phyloP scores from a whole-genome alignment of 2,797 vertebrate species.

The Darevskia nairensis region DNA sequence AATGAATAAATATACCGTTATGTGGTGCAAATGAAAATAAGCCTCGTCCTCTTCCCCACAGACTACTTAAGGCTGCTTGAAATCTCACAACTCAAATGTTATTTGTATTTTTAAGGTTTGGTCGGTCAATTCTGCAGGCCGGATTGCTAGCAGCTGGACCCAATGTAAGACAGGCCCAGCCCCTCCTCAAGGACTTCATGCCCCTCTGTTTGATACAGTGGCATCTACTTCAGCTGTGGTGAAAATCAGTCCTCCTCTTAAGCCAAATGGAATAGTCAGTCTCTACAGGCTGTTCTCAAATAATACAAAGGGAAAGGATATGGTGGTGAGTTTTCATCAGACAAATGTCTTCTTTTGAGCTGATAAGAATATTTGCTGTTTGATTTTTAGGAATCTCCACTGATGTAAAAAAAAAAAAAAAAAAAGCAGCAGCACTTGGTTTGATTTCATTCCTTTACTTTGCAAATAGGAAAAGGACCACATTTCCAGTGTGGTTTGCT shows the following conservation, averaged over 20 bases:
- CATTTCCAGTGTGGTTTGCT: too few relatives aligned
- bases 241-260: constrained; percentile 83
- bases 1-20: not conserved
- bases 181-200: constrained; percentile 86
- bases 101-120: constrained; percentile 82
- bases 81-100: not conserved
- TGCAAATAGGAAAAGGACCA: too few relatives aligned
- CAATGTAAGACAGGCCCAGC: constrained; percentile 86
- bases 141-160: constrained; percentile 83
- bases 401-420: too few relatives aligned
- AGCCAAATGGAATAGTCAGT: constrained; percentile 87
- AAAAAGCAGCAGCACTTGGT: not conserved
- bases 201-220: constrained; percentile 80
- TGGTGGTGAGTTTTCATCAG: constrained; percentile 81
- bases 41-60: not conserved
- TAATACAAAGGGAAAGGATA: constrained; percentile 72
- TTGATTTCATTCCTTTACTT: not conserved
- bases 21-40: not conserved
- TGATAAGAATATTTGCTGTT: constrained; percentile 23
- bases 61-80: not conserved
- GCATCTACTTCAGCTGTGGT: constrained; percentile 87
- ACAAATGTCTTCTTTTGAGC: constrained; percentile 12
- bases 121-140: constrained; percentile 88
- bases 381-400: not conserved
- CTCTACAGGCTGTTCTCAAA: constrained; percentile 89